phyloP scores from a whole-genome alignment of 37 sponge, comb jelly and placozoan species.

The Spongia lamella region DNA sequence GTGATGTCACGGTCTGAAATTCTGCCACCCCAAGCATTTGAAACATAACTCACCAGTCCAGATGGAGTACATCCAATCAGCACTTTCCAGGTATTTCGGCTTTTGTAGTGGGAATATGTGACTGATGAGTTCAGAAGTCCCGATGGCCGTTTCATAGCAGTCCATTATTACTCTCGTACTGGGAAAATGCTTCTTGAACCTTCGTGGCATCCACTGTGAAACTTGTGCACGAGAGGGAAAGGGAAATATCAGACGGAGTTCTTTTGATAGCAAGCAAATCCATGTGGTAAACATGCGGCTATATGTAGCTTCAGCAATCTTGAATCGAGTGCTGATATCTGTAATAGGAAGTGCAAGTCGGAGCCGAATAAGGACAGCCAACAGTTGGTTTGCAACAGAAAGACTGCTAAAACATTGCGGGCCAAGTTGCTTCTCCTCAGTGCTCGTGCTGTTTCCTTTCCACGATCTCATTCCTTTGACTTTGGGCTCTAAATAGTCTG shows the following conservation, averaged over 20 bases:
- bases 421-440: not conserved
- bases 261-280: not conserved
- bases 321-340: constrained; percentile 12
- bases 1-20: not conserved
- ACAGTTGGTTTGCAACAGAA: constrained; percentile 16
- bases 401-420: not conserved
- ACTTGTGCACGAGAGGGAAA: constrained; percentile 4
- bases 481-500: constrained; percentile 41
- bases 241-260: not conserved
- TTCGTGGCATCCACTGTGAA: constrained; percentile 6
- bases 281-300: constrained; percentile 21
- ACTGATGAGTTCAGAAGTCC: constrained; percentile 27
- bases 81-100: constrained; percentile 25
- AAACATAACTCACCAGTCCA: constrained; percentile 11
- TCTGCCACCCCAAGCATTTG: constrained; percentile 1
- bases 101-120: no score
- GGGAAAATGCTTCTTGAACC: constrained; percentile 3
- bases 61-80: constrained; percentile 5
- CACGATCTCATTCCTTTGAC: constrained; percentile 13
- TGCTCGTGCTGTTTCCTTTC: not conserved
- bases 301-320: not conserved
- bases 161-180: constrained; percentile 33
- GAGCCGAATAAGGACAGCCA: constrained; percentile 16
- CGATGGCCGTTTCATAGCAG: constrained; percentile 33
- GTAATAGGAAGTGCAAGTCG: constrained; percentile 13